Evolutionary conservation across 2,888 invertebrate species (phyloP), one percentile per base, ranked within the genome.

Genomic region (Vandiemenella viatica): DNA sequence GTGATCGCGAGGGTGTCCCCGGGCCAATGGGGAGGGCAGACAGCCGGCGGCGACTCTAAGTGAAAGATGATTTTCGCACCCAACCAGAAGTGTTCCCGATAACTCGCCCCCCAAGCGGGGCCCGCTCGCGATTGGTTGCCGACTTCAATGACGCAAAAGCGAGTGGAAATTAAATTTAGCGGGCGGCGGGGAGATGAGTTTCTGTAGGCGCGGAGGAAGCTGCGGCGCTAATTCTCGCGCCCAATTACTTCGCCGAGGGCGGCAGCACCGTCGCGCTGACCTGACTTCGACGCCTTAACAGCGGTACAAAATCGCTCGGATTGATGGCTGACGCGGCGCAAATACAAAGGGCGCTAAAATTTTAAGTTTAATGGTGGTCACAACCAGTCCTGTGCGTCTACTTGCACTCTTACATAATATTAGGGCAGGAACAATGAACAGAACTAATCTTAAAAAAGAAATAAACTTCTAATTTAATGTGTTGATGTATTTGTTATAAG

Each of bases 161-260:
- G 42, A 42, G 42, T 19, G 42, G 42, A 42, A 42, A 42, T 42
- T 42, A 42, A 42, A 42, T 42, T 42, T 42, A 42, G 42, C 21
- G 20, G n/a, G 42, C 42, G 21, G 15, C 38, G 16, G 15, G 38
- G 38, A 38, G 38, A 38, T 17, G 38, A n/a, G 38, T 38, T n/a
- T 38, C 16, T 38, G 15, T n/a, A 6, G 16, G 38, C 38, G 15
- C 17, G 16, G 38, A 38, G 38, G 38, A 38, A 38, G 15, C 38
- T n/a, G 16, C 32, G 32, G 32, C 32, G 32, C 32, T 32, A 32
- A 32, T 32, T 32, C 32, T 32, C 32, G 32, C 32, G 32, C 13
- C 13, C 32, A 32, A 32, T 32, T 32, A 32, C 32, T 3, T 32
- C 32, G 10, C n/a, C n/a, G n/a, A n/a, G n/a, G 32, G 10, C 32